Percentiles rank a stretch among this genome's conserved stretches.
Evolutionary conservation across 2,888 invertebrate genomes (phyloP).

Genomic region (Polydrusus cervinus): DNA sequence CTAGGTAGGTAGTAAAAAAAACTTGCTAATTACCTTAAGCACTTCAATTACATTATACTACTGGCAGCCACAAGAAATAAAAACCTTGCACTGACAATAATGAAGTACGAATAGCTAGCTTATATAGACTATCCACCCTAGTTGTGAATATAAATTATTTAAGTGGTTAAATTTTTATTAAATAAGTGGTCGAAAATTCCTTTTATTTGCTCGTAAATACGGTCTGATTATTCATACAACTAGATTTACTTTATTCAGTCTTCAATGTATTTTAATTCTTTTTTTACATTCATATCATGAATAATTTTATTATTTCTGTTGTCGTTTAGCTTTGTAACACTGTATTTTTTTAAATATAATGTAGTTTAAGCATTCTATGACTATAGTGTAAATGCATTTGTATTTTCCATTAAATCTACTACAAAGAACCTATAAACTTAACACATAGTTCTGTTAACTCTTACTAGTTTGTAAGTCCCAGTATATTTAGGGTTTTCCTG

Average conservation of each 20-base stretch:
- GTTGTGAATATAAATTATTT: slow-evolving; percentile 35
- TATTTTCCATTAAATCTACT: too few species aligned
- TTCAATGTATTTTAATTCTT: slow-evolving; percentile 11
- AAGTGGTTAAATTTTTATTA: slow-evolving; percentile 44
- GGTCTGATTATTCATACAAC: slow-evolving; percentile 11
- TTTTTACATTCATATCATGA: background rate
- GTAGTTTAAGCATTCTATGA: too few species aligned
- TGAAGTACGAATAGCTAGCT: background rate
- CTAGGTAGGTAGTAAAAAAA: too few species aligned
- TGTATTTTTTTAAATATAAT: too few species aligned
- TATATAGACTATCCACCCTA: slow-evolving; percentile 37
- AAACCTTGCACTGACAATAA: slow-evolving; percentile 36
- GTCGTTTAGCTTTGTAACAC: background rate
- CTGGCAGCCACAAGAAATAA: slow-evolving; percentile 28
- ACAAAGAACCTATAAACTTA: too few species aligned
- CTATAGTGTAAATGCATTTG: background rate
- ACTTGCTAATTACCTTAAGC: slow-evolving; percentile 14
- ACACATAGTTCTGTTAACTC: too few species aligned
- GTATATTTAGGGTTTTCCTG: too few species aligned
- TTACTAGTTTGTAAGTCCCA: too few species aligned
- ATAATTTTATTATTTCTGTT: background rate
- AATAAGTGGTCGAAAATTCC: slow-evolving; percentile 38
- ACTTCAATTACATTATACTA: slow-evolving; percentile 35
- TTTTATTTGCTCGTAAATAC: slow-evolving; percentile 22
- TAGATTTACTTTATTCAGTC: background rate